phyloP scores from a whole-genome alignment of 2,888 invertebrate genomes.

The Caenorhabditis macrosperma region DNA sequence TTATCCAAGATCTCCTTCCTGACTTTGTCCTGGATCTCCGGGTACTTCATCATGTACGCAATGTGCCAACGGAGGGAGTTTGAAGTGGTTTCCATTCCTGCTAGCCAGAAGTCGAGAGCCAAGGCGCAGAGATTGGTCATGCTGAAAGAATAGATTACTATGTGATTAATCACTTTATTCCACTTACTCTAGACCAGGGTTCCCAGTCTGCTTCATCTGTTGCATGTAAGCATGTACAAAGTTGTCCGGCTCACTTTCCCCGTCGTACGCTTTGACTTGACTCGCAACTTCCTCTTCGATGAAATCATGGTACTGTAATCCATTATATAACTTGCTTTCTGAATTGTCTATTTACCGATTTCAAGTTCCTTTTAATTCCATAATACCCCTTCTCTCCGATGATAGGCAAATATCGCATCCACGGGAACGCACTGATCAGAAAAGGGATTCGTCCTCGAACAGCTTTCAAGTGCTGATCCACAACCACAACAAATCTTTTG shows the following conservation, averaged over 20 bases:
- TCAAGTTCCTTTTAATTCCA: constrained; percentile 17
- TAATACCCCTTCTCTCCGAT: constrained; percentile 45
- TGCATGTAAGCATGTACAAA: constrained; percentile 63
- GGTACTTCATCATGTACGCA: constrained; percentile 49
- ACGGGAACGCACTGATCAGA: constrained; percentile 33
- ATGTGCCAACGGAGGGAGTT: constrained; percentile 67
- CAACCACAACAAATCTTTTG: constrained; percentile 36
- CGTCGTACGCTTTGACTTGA: constrained; percentile 46
- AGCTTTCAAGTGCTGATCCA: constrained; percentile 19
- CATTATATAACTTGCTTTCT: background rate
- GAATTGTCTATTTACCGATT: background rate
- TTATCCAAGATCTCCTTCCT: constrained; percentile 55
- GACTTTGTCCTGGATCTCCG: constrained; percentile 55
- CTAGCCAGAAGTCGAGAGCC: constrained; percentile 67
- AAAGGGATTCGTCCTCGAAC: constrained; percentile 3
- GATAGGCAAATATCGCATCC: constrained; percentile 49
- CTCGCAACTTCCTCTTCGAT: constrained; percentile 35
- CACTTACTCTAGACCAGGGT: constrained; percentile 30
- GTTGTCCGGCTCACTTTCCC: constrained; percentile 54
- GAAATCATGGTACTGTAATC: constrained; percentile 23
- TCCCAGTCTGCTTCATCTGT: constrained; percentile 34
- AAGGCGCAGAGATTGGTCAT: constrained; percentile 37
- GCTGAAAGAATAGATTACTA: no score
- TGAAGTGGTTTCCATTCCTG: constrained; percentile 72
- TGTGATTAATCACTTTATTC: background rate